Conservation (phyloP, 64 coral and sea anemone species). For the Montipora efflorescens region DNA sequence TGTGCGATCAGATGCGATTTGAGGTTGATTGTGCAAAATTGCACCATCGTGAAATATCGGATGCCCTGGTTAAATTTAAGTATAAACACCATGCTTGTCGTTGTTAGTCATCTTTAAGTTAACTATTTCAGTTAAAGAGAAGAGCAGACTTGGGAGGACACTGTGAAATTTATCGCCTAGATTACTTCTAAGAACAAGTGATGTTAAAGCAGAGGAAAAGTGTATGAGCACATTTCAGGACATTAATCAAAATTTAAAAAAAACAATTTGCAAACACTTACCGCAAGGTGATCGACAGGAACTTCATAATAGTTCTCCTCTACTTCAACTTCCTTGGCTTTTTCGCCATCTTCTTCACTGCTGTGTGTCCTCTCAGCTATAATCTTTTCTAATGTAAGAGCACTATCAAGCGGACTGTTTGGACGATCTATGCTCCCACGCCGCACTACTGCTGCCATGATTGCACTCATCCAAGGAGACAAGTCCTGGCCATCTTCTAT, state of each 20-base stretch:
- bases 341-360: neutral
- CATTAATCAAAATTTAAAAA: neutral
- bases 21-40: no score
- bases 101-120: no score
- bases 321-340: slow-evolving; percentile 15
- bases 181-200: no score
- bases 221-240: no score
- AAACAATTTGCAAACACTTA: slow-evolving; percentile 1
- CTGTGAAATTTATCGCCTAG: no score
- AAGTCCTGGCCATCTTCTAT: slow-evolving; percentile 91
- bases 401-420: slow-evolving; percentile 72
- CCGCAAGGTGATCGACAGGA: slow-evolving; percentile 32
- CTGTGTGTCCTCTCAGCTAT: slow-evolving; percentile 34
- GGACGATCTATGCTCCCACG: slow-evolving; percentile 74
- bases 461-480: slow-evolving; percentile 97
- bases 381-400: slow-evolving; percentile 56
- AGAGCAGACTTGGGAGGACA: no score
- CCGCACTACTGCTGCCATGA: slow-evolving; percentile 86
- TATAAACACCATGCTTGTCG: no score
- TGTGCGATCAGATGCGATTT: no score
- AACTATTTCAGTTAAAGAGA: no score
- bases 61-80: no score
- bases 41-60: no score
- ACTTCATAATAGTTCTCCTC: slow-evolving; percentile 57
- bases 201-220: no score